A percentile compares a stretch with the other conserved stretches of the same genome.
phyloP scores from a whole-genome alignment of 2,113 vertebrate genomes.

The Stigmatopora nigra region DNA sequence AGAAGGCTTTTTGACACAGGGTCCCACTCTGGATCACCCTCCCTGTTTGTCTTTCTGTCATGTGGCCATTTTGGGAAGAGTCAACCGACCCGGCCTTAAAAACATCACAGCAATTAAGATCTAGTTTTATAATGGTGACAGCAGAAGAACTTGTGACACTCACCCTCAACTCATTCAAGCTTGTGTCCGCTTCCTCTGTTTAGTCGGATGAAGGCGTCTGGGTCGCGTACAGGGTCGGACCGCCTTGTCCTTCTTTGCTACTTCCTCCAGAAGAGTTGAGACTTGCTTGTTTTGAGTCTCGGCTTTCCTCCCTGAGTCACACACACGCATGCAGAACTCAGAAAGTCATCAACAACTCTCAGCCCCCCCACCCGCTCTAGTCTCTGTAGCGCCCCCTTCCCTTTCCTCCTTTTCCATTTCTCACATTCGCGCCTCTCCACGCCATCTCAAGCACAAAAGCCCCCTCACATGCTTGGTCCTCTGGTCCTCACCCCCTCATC shows the following conservation, averaged over 20 bases:
- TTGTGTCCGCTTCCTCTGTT: constrained; percentile 31
- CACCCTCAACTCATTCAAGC: constrained; percentile 39
- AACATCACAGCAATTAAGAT: constrained; percentile 34
- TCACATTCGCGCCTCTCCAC: constrained; percentile 46
- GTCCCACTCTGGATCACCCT: constrained; percentile 36
- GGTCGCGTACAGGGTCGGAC: constrained; percentile 23
- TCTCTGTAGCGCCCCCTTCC: constrained; percentile 22
- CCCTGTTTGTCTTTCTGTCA: constrained; percentile 29
- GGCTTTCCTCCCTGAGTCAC: constrained; percentile 49
- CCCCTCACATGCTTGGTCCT: constrained; percentile 42
- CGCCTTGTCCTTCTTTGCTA: constrained; percentile 26
- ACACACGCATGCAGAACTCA: constrained; percentile 41
- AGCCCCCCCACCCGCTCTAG: constrained; percentile 33
- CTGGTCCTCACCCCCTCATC: constrained; percentile 26
- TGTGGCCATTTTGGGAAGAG: constrained; percentile 65
- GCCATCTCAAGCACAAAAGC: constrained; percentile 61
- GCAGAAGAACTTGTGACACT: constrained; percentile 51
- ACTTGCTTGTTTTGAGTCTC: constrained; percentile 39
- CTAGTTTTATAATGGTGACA: constrained; percentile 24
- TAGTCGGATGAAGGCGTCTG: constrained; percentile 18
- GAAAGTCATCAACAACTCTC: constrained; percentile 51
- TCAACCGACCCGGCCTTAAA: constrained; percentile 34
- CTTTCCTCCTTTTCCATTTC: constrained; percentile 28
- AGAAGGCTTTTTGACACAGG: constrained; percentile 58
- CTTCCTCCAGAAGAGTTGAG: constrained; percentile 45